Base-by-base conservation (phyloP, 2,113 vertebrate genomes). In the Tamias sibiricus region DNA sequence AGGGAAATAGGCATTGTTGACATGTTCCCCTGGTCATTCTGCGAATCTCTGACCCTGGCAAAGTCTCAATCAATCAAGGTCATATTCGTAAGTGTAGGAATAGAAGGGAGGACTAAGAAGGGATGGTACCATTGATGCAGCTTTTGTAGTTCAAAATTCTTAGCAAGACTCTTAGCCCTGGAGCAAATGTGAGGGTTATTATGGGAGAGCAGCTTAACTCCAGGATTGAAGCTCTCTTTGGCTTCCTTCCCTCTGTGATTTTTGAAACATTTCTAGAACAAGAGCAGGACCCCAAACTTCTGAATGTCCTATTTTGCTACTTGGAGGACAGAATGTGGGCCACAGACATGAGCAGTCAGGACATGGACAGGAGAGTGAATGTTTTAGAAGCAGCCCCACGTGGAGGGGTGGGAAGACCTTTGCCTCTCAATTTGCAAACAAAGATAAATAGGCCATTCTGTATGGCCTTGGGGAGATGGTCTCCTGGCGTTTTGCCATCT, bases 221-320 rank as follows among this genome's bases (percentile, higher is more conserved):
- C 10, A 80, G 32, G 92, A 82, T 64, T 35, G 59, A 92, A 82
- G 20, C 32, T 96, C 57, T 81, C 59, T 83, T 71, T 52, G 72
- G 32, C 16, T 92, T 66, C 71, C 47, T 94, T 85, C 54, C n/a
- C 69, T 81, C 35, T 71, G 32, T n/a, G 52, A 54, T 80, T 83
- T 95, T 96, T 72, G 74, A 94, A 93, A 85, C 26, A 77, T 49
- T 93, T 75, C 24, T 47, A 82, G 69, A 79, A 80, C 64, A 80
- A 79, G 74, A 32, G 77, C 2, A 40, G 37, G 42, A 77, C 66
- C 37, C 57, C 69, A 54, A 77, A 57, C 66, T 93, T 93, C 52
- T 69, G 40, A 79, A 91, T 75, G 35, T 93, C 40, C 22, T 64
- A 32, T 69, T 82, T 44, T 89, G n/a, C 10, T 54, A 49, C 80